Base-by-base conservation (phyloP, 1,140 invertebrate genomes). In the Drosophila seguyi region DNA sequence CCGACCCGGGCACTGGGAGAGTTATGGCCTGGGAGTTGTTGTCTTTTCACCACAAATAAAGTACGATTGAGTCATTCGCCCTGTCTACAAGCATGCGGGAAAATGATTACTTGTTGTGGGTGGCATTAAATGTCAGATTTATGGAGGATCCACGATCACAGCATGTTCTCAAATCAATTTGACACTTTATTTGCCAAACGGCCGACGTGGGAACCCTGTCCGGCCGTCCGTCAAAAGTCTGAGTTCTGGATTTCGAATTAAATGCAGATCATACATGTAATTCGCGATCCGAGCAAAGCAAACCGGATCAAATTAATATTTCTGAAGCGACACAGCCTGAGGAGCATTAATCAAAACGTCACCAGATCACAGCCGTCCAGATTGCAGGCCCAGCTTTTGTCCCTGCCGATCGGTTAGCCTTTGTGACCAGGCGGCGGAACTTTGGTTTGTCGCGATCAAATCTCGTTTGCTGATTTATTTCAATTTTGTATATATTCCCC, bases 41-140 rank as follows among this genome's bases (percentile, higher is more conserved):
- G 76, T 55, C 75, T 63, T 60, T 79, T 77, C 60, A 50, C 67
- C 66, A 61, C 56, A 61, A 59, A 78, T 78, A 61, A 67, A 68
- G 39, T 68, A 50, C 55, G 81, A 85, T 90, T 90, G 86, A 90
- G 85, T 90, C 85, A 90, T 90, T 81, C 56, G 68, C 31, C 41
- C 59, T 81, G 61, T 62, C 59, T 74, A 56, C 56, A 65, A 59
- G 42, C 44, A 41, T 47, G 58, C 76, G 59, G 62, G 50, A 65
- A 75, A 69, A 69, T 67, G 69, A 73, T 73, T 71, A 45, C 76
- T 63, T 75, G 41, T 61, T 87, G 66, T 87, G 79, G 81, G 79
- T 79, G 83, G 83, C 83, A 87, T 87, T 87, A 87, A 87, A 87
- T 87, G 79, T 87, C 86, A 90, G 81, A 90, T 90, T 90, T 90